Evolutionary conservation across 2,113 vertebrate species (phyloP), one percentile per base, ranked within the genome.

Genomic region (Amblyornis subalaris): DNA sequence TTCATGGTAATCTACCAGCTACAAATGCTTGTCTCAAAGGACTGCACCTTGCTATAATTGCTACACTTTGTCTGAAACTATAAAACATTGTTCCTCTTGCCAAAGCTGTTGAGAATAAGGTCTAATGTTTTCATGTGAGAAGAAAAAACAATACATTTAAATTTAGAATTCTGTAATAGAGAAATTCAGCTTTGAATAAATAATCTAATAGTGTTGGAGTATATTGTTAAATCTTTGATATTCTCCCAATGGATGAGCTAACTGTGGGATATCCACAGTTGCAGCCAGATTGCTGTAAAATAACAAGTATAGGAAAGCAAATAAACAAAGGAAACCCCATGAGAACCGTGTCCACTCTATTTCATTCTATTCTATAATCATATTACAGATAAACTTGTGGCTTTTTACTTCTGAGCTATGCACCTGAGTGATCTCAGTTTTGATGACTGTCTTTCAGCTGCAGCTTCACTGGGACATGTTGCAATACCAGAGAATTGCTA

Each of bases 11-110:
- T 88, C 90, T 73, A 57, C 77, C 64, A 77, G 71, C 48, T 95
- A 83, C 88, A 87, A 83, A 94, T 45, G 57, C n/a, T 92, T 75
- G 76, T 94, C 95, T 94, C 89, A 50, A 90, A 94, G 89, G 94
- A 95, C 75, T 69, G 65, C 74, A 95, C 71, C 88, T 93, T 92
- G 50, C 55, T 93, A 17, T 82, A 94, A 94, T 93, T 95, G 86
- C 69, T 65, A 89, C 57, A 58, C 86, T 97, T 90, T 76, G 15
- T 87, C 88, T 92, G 83, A 83, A 94, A n/a, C 33, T 54, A 85
- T 62, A 82, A 93, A 88, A 88, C 42, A 45, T 47, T 77, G 29
- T 72, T 94, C 66, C 90, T 36, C 51, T 87, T 48, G 25, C 20
- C 65, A 85, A 91, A 94, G 44, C 88, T 61, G 8, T 58, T 72